Base-by-base conservation (phyloP, 2,113 vertebrate species). In the Caloenas nicobarica region DNA sequence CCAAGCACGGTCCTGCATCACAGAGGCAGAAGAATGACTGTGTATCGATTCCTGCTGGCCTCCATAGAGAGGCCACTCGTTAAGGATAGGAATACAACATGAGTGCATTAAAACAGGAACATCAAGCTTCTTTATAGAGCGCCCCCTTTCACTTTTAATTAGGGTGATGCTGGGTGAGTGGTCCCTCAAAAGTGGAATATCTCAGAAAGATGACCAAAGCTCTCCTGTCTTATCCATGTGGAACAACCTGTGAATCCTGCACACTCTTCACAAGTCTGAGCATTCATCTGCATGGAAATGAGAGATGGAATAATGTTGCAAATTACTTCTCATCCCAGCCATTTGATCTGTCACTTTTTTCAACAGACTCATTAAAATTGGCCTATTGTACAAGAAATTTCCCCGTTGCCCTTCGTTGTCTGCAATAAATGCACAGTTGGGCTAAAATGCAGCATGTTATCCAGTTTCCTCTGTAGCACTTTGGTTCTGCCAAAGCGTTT, bases 1-100 rank as follows among this genome's bases (percentile, higher is more conserved):
- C 57, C 0, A 0, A 88, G 48, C 46, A 40, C 16, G 6, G 29
- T 69, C 68, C n/a, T 21, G 13, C 18, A 13, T 17, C 28, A 46
- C 22, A 74, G 36, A 51, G 23, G 71, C 29, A 83, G 40, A 88
- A 70, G 44, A 73, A 62, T 25, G 28, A 23, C 26, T 46, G 14
- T 13, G 26, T 24, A 51, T 29, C 18, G 23, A n/a, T 60, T 81
- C 50, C 34, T 94, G 44, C 46, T 38, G 71, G 36, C 19, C 76
- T 53, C 33, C 17, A 5, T 2, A 36, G 34, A 69, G 51, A 78
- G 21, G 11, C 42, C 25, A 44, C 19, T 66, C 42, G 33, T 86
- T 62, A 23, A 48, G 60, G 21, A 46, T 1, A 71, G 48, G 19
- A 64, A 65, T 13, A 69, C 22, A 29, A 48, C 34, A 74, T 0